Base-by-base conservation (phyloP, 1,140 invertebrate species). In the Drepana arcuata region DNA sequence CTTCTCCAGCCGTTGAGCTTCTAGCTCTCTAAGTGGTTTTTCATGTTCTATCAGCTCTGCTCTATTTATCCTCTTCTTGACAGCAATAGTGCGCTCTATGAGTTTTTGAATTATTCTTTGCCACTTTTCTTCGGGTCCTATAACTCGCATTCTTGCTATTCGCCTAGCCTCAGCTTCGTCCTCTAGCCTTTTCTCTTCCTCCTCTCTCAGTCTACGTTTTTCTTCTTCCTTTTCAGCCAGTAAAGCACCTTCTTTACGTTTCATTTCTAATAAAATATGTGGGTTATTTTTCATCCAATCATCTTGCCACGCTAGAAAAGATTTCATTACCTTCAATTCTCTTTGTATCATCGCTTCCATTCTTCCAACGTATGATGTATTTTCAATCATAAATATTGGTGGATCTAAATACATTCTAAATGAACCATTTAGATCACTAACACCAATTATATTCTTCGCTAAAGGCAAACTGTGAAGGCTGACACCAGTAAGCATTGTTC, bases 401-500 rank as follows among this genome's bases (percentile, higher is more conserved):
- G 88, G 88, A 32, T 86, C 52, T 28, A 83, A 72, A 28, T 88
- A 88, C 61, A 88, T 83, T 40, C 87, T 80, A 12, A 90, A 84
- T 23, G 86, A 85, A 7, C 87, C 88, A 46, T 88, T 89, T 18
- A 81, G 84, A 55, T 90, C 88, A 16, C 81, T 84, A 15, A 87
- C 81, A 11, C 84, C 85, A 9, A 86, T 73, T 6, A 86, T 77
- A 51, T 86, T 85, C 49, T 84, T 72, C 2, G 70, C 67, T 16
- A 84, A 48, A 13, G 77, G 71, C 3, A 85, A 63, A 4, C 73
- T 80, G 48, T 87, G 85, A 33, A 85, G 62, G 14, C 67, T 80
- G n/a, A 88, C 71, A n/a, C 74, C 72, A 0, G 85, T 87, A 5
- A 87, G 63, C 60, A 73, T 74, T 10, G 57, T 56, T 2, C 78